phyloP scores from a whole-genome alignment of 2,113 vertebrate genomes.

The Oryzias melastigma region DNA sequence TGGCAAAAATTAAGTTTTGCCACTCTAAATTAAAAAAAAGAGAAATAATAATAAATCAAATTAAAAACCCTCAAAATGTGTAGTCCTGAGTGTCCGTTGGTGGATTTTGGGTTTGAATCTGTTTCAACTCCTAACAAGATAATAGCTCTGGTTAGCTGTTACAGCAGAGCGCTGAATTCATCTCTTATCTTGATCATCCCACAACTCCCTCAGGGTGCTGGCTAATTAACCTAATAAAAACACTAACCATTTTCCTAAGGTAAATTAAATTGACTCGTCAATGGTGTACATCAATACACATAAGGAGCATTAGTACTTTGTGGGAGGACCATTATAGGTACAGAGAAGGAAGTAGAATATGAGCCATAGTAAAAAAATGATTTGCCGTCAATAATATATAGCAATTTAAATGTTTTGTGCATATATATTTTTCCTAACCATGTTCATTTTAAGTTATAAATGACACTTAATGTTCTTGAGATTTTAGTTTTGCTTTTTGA shows the following conservation, averaged over 20 bases:
- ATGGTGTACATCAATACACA: constrained; percentile 81
- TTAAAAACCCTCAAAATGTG: no score
- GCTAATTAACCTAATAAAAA: constrained; percentile 98
- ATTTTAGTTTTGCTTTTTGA: no score
- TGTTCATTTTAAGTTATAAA: no score
- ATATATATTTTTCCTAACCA: no score
- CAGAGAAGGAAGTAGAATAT: constrained; percentile 14
- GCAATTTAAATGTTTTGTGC: neutral
- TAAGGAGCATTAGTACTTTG: constrained; percentile 65
- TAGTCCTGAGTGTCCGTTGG: neutral
- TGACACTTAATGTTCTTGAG: no score
- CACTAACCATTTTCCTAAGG: constrained; percentile 91
- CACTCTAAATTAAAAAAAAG: no score
- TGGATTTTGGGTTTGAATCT: neutral
- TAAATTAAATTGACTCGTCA: constrained; percentile 98
- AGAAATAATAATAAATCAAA: no score
- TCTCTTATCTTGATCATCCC: constrained; percentile 80
- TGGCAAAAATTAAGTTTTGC: no score
- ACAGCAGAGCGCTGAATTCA: constrained; percentile 66
- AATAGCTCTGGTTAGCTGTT: constrained; percentile 34
- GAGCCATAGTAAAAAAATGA: constrained; percentile 8
- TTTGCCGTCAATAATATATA: constrained; percentile 3
- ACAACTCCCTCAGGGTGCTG: constrained; percentile 84
- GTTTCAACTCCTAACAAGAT: constrained; percentile 6
- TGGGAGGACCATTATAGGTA: constrained; percentile 40